Evolutionary conservation across 2,113 vertebrate genomes (phyloP), one percentile per base, ranked within the genome.

Genomic region (Bothrops jararaca): DNA sequence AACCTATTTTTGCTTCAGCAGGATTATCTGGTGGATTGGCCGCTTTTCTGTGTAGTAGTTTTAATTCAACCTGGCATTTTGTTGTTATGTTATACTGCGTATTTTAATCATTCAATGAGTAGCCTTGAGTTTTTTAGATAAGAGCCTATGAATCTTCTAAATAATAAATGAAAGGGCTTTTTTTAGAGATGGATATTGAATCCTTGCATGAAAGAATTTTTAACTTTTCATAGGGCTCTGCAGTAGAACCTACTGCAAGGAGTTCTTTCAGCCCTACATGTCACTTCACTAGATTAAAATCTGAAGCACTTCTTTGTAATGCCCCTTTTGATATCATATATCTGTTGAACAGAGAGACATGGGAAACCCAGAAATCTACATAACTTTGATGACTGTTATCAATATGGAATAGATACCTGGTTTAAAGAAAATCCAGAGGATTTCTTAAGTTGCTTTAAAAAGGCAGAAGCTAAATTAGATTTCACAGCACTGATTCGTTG

Each of bases 281-380:
- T 57, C 87, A n/a, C 23, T 11, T 56, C 89, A 89, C 18, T 42
- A 57, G 48, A 88, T 85, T 89, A 92, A 92, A 89, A 92, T 88
- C 52, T 85, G 87, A 89, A 88, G 15, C 60, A 22, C 15, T 89
- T 85, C 45, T 80, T 85, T 92, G 87, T 34, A 89, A 86, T 24
- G 26, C 57, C 13, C 64, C 54, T 60, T 92, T 92, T 88, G 91
- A 92, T 92, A 52, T 92, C 69, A 74, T 52, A 39, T 54, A 88
- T 20, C 23, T 92, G 48, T 80, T 42, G 74, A 42, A 42, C 42
- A 22, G 23, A 87, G 42, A 69, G n/a, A 92, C 64, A n/a, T 22
- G 45, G 52, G 26, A 4, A 5, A 45, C 45, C 26, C 54, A 64
- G 48, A 80, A 89, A 92, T 92, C 56, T 80, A 88, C 57, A 89